These are phyloP conservation scores for Poliocrania exsul DNA, from an alignment of 2,797 vertebrate genomes.

Conservation along the genomic window DNA sequence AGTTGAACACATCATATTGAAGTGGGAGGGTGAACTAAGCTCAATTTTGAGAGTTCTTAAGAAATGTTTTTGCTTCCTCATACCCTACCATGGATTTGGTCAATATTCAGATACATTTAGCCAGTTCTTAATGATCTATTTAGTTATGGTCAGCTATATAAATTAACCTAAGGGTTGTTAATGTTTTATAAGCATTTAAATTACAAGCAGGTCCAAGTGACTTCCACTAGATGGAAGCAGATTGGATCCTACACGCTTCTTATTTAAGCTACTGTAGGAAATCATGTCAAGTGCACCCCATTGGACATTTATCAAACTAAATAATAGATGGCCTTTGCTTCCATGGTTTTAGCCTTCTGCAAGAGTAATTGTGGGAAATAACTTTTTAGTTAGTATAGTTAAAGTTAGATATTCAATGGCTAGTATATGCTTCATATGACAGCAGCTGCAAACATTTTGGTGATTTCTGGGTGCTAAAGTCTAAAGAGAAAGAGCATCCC, in stretches of 20 bases:
- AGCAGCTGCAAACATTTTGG: background rate
- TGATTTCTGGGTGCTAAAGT: background rate
- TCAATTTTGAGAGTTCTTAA: background rate
- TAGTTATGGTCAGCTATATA: background rate
- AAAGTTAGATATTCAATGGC: background rate
- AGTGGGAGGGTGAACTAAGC: background rate
- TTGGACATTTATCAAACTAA: background rate
- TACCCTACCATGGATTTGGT: background rate
- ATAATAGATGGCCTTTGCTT: background rate
- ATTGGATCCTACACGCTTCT: background rate
- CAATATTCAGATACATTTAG: background rate
- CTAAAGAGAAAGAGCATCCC: background rate
- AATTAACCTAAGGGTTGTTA: background rate
- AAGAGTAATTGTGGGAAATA: background rate
- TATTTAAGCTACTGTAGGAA: background rate
- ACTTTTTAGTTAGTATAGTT: background rate
- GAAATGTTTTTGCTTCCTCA: background rate
- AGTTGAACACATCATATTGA: too few species aligned
- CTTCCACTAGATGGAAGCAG: conserved; percentile 2
- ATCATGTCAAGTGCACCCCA: background rate
- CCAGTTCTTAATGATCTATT: background rate
- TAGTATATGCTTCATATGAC: background rate
- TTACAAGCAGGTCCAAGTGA: background rate
- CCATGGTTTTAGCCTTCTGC: background rate
- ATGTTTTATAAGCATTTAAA: background rate